These are phyloP conservation scores for Trachops cirrhosus DNA, from an alignment of 2,797 vertebrate genomes.

Conservation along the genomic window DNA sequence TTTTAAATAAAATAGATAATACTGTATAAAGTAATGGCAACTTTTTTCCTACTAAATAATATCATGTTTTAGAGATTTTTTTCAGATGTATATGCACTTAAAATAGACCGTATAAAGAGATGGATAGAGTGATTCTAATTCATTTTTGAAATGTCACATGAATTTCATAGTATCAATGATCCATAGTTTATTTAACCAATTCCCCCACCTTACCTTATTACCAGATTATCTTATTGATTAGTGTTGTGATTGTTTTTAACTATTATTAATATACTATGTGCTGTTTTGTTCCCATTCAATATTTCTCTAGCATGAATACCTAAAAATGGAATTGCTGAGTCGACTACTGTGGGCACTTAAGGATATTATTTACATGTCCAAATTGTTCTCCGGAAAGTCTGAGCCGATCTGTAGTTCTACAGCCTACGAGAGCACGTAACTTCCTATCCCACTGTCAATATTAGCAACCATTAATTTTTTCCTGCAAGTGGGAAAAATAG, in stretches of 20 bases:
- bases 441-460: neutral
- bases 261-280: neutral
- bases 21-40: neutral
- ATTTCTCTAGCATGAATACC: neutral
- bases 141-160: neutral
- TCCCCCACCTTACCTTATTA: too few relatives aligned
- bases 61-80: neutral
- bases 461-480: neutral
- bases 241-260: neutral
- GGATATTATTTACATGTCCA: neutral
- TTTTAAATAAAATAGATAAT: neutral
- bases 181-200: neutral
- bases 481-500: neutral
- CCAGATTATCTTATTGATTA: neutral
- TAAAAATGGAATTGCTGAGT: neutral
- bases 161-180: neutral
- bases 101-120: neutral
- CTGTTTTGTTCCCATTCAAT: neutral
- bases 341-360: neutral
- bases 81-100: neutral
- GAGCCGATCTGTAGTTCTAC: neutral
- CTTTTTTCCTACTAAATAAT: neutral
- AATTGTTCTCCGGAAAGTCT: neutral
- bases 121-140: neutral
- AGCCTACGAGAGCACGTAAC: neutral